Conservation (phyloP, 2,797 vertebrate genomes). For the Anabacerthia variegaticeps region DNA sequence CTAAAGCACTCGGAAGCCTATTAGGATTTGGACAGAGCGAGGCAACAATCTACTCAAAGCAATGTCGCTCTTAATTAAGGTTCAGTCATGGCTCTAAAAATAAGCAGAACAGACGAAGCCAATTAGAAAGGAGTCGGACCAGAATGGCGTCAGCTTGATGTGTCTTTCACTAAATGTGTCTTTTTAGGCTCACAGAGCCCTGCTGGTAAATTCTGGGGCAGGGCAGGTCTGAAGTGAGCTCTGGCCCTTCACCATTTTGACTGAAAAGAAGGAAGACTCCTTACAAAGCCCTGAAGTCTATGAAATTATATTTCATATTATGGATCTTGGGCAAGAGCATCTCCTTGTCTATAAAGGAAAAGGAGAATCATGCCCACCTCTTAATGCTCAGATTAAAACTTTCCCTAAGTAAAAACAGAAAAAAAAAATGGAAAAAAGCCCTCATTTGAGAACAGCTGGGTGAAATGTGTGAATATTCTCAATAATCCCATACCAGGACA, state of each 20-base stretch:
- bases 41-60: constrained; percentile 53
- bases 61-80: constrained; percentile 24
- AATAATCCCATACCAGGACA: background rate
- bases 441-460: background rate
- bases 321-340: background rate
- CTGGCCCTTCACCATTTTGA: background rate
- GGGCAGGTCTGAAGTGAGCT: background rate
- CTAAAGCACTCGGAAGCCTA: constrained; percentile 58
- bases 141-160: background rate
- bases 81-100: constrained; percentile 48
- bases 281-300: background rate
- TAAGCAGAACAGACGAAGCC: constrained; percentile 40
- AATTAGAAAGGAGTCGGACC: background rate
- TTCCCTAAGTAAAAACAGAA: background rate
- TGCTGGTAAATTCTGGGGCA: background rate
- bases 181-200: background rate
- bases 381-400: background rate
- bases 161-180: background rate
- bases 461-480: background rate
- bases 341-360: background rate
- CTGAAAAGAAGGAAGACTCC: background rate
- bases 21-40: constrained; percentile 32
- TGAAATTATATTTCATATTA: background rate
- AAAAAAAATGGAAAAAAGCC: background rate
- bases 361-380: background rate